A percentile compares a stretch with the other conserved stretches of the same genome.
Evolutionary conservation across 1,140 invertebrate species (phyloP).

Genomic region (Drosophila ogumai): DNA sequence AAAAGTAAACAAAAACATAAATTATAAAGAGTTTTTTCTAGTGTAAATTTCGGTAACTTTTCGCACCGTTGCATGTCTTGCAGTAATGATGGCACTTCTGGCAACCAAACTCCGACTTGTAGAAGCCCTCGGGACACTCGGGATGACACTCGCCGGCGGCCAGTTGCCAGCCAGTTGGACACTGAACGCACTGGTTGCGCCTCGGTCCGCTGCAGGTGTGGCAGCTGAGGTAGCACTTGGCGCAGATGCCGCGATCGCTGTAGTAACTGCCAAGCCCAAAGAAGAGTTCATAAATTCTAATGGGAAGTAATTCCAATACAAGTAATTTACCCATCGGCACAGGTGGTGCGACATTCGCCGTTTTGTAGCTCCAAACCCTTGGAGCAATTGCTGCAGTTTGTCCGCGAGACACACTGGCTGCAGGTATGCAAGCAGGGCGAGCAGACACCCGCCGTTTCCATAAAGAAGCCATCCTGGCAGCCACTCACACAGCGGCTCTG

Average conservation of each 20-base stretch:
- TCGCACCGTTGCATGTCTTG: constrained; percentile 90
- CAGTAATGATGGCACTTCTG: constrained; percentile 94
- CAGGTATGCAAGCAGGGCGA: constrained; percentile 92
- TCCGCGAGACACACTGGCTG: constrained; percentile 89
- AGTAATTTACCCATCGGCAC: constrained; percentile 87
- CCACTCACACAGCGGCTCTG: constrained; percentile 89
- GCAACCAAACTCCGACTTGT: constrained; percentile 91
- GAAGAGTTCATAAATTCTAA: too few relatives aligned
- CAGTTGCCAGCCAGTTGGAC: constrained; percentile 91
- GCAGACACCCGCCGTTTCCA: constrained; percentile 89
- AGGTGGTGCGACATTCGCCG: constrained; percentile 91
- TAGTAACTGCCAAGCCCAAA: constrained; percentile 88
- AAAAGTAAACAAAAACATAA: background rate
- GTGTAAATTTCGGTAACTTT: background rate
- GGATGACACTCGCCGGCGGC: constrained; percentile 92
- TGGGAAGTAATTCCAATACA: too few relatives aligned
- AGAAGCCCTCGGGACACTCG: constrained; percentile 93
- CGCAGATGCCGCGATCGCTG: constrained; percentile 92
- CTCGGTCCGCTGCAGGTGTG: constrained; percentile 92
- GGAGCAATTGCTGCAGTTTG: constrained; percentile 92
- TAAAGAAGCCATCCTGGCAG: constrained; percentile 90
- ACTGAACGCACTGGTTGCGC: constrained; percentile 93
- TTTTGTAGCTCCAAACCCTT: constrained; percentile 91
- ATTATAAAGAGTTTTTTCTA: too few relatives aligned
- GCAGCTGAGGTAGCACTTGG: constrained; percentile 93